Evolutionary conservation across 2,888 invertebrate genomes (phyloP).

Genomic region (Beris morrisii): DNA sequence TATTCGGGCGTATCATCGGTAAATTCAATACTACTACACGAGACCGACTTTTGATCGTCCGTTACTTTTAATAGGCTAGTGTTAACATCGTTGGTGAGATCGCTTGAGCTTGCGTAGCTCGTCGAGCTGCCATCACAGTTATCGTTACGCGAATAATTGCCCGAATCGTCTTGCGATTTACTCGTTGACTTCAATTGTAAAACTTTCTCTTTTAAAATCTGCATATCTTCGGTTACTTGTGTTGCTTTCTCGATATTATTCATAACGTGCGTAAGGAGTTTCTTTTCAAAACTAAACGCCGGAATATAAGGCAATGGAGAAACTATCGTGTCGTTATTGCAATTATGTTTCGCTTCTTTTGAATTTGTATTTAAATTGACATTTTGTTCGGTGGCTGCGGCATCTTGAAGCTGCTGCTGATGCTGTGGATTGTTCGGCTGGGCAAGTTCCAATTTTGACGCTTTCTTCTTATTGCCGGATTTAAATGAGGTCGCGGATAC

Average conservation of each 20-base stretch:
- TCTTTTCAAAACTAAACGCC: conserved; percentile 43
- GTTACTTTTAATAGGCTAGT: conserved; percentile 40
- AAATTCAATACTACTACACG: conserved; percentile 47
- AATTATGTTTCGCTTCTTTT: not conserved
- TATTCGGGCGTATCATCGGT: conserved; percentile 50
- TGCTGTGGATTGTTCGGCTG: not conserved
- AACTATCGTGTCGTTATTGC: not conserved
- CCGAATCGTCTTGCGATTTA: conserved; percentile 50
- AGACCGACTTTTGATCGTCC: conserved; percentile 46
- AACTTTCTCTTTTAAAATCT: conserved; percentile 39
- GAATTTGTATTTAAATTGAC: conserved; percentile 8
- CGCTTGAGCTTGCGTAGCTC: conserved; percentile 48
- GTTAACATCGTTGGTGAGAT: conserved; percentile 46
- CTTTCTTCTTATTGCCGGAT: conserved; percentile 39
- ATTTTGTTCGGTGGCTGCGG: not conserved
- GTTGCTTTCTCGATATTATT: conserved; percentile 39
- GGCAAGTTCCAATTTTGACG: conserved; percentile 1
- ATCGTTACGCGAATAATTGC: conserved; percentile 51
- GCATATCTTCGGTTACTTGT: conserved; percentile 45
- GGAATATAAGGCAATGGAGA: too few relatives aligned
- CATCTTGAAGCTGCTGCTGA: conserved; percentile 8
- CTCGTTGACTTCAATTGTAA: conserved; percentile 5
- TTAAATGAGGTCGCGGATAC: conserved; percentile 46
- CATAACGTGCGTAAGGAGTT: conserved; percentile 46
- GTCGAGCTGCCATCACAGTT: conserved; percentile 46